Conservation (phyloP, 2,113 vertebrate genomes). For the Amblyopsis rosae region DNA sequence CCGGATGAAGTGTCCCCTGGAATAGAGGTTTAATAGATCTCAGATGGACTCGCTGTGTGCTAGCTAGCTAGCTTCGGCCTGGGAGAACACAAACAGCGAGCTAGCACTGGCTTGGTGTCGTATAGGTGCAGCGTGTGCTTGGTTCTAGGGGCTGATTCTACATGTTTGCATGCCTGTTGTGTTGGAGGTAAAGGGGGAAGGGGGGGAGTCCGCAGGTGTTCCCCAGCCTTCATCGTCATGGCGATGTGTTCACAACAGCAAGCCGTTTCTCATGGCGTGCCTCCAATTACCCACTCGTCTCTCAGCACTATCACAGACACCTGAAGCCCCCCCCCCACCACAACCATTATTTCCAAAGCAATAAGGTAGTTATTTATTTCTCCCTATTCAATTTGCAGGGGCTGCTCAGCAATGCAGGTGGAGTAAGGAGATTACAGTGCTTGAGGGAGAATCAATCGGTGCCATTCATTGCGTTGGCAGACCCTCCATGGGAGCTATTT, state of each 20-base stretch:
- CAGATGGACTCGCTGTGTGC: constrained; percentile 22
- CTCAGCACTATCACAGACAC: constrained; percentile 51
- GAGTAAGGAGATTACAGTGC: constrained; percentile 71
- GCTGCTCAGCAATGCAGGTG: constrained; percentile 57
- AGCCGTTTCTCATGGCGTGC: constrained; percentile 29
- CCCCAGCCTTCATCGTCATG: constrained; percentile 36
- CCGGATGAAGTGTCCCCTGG: constrained; percentile 61
- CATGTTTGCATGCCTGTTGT: constrained; percentile 7
- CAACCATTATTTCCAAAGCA: constrained; percentile 58
- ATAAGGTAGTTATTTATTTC: constrained; percentile 71
- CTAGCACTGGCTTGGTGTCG: constrained; percentile 48
- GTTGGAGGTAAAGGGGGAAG: not conserved
- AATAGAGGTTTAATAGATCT: constrained; percentile 73
- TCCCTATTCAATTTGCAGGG: constrained; percentile 58
- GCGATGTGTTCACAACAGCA: constrained; percentile 18
- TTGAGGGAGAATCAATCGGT: constrained; percentile 69
- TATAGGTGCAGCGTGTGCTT: not conserved
- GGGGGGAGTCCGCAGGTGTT: constrained; percentile 23
- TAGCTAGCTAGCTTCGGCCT: constrained; percentile 21
- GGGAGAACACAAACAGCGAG: constrained; percentile 29
- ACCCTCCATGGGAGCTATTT: constrained; percentile 41
- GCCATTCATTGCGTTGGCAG: constrained; percentile 59
- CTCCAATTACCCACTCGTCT: constrained; percentile 67
- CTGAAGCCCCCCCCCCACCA: constrained; percentile 36
- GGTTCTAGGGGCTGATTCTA: constrained; percentile 24